These are phyloP conservation scores for Aurelia aurita complex sp. Pacific DNA, from an alignment of 30 jellyfish, hydroid and myxozoan genomes.

Conservation along the genomic window DNA sequence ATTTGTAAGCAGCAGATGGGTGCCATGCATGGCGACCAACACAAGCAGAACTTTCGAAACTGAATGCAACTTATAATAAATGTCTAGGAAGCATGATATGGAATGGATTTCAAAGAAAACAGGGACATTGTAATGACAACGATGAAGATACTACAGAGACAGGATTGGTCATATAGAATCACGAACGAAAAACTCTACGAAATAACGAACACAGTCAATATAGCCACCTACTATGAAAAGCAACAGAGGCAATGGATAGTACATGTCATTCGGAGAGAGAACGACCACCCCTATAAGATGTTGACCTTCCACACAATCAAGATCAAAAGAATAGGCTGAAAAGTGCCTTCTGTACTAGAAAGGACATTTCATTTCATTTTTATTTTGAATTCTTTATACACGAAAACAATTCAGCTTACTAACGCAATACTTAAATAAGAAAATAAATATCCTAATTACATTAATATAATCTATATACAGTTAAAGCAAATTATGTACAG, in stretches of 20 bases:
- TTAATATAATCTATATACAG: no score
- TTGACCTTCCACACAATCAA: conserved; percentile 13
- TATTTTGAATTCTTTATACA: no score
- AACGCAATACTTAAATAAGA: no score
- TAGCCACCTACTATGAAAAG: neutral
- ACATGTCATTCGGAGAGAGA: conserved; percentile 25
- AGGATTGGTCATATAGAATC: neutral
- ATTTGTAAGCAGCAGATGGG: neutral
- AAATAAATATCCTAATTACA: no score
- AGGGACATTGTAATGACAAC: neutral
- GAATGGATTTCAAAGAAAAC: neutral
- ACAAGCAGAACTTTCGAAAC: conserved; percentile 3
- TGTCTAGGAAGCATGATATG: neutral
- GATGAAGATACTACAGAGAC: conserved; percentile 1
- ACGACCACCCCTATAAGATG: conserved; percentile 19
- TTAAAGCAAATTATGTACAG: no score
- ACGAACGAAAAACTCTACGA: neutral
- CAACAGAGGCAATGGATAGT: neutral
- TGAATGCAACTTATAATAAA: neutral
- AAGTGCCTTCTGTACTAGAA: conserved; percentile 6
- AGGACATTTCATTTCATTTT: no score
- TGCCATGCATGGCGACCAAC: neutral
- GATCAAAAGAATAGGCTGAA: conserved; percentile 19
- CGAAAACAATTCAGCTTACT: no score
- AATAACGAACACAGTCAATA: neutral